These are phyloP conservation scores for Drosophila mimica DNA, from an alignment of 2,888 invertebrate species.

Conservation along the genomic window DNA sequence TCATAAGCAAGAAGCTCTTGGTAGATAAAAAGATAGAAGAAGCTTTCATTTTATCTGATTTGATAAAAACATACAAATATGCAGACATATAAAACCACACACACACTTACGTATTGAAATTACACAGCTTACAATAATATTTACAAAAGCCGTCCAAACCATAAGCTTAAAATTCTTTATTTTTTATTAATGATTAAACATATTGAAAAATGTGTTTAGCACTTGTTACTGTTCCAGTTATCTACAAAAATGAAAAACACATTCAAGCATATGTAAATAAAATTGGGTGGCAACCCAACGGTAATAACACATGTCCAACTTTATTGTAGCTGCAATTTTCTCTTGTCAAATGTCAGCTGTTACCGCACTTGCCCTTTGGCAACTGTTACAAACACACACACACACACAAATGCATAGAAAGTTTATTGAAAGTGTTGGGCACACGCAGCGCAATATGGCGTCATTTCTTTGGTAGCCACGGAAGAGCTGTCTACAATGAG, in stretches of 20 bases:
- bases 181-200: conserved; percentile 46
- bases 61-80: background rate
- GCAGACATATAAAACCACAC: background rate
- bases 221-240: conserved; percentile 27
- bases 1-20: conserved; percentile 1
- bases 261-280: conserved; percentile 1
- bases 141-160: conserved; percentile 4
- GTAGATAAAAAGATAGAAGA: conserved; percentile 13
- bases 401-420: conserved; percentile 6
- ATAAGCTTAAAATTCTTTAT: conserved; percentile 27
- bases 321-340: conserved; percentile 60
- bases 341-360: conserved; percentile 75
- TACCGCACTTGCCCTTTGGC: conserved; percentile 42
- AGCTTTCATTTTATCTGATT: background rate
- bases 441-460: conserved; percentile 68
- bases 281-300: conserved; percentile 25
- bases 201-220: conserved; percentile 52
- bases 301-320: conserved; percentile 43
- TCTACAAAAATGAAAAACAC: background rate
- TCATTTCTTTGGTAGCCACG: conserved; percentile 61
- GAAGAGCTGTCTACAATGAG: conserved; percentile 48
- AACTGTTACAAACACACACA: conserved; percentile 21
- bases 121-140: background rate
- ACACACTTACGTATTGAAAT: background rate
- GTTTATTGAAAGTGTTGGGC: conserved; percentile 36